phyloP scores from a whole-genome alignment of 2,888 invertebrate genomes.

The Thecocarcelia acutangulata region DNA sequence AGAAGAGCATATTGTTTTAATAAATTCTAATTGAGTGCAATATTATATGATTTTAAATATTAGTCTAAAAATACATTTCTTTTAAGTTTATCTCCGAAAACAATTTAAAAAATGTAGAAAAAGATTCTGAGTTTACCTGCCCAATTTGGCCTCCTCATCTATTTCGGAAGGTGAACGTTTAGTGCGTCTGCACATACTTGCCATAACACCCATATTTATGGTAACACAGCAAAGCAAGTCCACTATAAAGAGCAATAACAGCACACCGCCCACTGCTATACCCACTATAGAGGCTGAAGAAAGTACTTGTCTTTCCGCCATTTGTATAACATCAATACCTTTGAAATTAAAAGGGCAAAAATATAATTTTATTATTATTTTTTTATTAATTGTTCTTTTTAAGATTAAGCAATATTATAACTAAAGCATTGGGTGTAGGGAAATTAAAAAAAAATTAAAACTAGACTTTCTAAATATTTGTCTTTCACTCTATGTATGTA shows the following conservation, averaged over 20 bases:
- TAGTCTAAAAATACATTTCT: slow-evolving; percentile 22
- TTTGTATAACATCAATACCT: slow-evolving; percentile 80
- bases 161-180: slow-evolving; percentile 82
- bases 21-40: slow-evolving; percentile 77
- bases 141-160: slow-evolving; percentile 91
- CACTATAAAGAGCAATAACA: slow-evolving; percentile 90
- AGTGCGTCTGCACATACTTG: slow-evolving; percentile 84
- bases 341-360: neutral
- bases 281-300: slow-evolving; percentile 89
- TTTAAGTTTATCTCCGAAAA: no score
- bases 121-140: slow-evolving; percentile 85
- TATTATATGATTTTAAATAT: slow-evolving; percentile 73
- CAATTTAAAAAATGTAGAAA: no score
- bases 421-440: slow-evolving; percentile 3
- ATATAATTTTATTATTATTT: neutral
- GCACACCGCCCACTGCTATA: slow-evolving; percentile 90
- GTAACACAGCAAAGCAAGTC: slow-evolving; percentile 92
- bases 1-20: slow-evolving; percentile 46
- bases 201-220: slow-evolving; percentile 85
- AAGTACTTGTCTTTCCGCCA: slow-evolving; percentile 78
- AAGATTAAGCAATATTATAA: neutral
- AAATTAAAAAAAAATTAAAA: slow-evolving; percentile 25
- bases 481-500: slow-evolving; percentile 19
- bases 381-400: neutral
- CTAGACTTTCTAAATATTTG: slow-evolving; percentile 48